A percentile compares a stretch with the other conserved stretches of the same genome.
phyloP scores from a whole-genome alignment of 2,888 invertebrate genomes.

The Tenthredo amoena region DNA sequence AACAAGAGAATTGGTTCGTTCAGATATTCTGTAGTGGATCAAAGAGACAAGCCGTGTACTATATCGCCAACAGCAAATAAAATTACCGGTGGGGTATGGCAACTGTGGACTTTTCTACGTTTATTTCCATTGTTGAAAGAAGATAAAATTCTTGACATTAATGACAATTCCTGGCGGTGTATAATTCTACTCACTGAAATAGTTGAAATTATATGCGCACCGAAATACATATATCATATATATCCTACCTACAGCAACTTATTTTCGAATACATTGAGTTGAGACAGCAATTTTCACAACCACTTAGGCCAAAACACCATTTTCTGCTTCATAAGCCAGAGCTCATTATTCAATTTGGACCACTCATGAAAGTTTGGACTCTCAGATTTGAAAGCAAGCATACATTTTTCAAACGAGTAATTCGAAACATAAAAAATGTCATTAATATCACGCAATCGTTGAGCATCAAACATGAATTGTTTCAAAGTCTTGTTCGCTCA shows the following conservation, averaged over 20 bases:
- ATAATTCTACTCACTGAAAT: conserved; percentile 10
- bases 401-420: conserved; percentile 54
- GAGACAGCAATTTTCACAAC: conserved; percentile 51
- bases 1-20: conserved; percentile 50
- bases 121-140: neutral
- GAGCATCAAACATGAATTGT: conserved; percentile 33
- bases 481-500: conserved; percentile 55
- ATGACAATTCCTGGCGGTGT: neutral
- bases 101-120: neutral
- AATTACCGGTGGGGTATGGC: conserved; percentile 25
- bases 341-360: conserved; percentile 58
- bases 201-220: conserved; percentile 11
- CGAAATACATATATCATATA: conserved; percentile 21
- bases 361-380: conserved; percentile 60
- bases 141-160: neutral
- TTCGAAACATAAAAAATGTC: conserved; percentile 50
- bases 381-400: conserved; percentile 52
- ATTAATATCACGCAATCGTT: conserved; percentile 51
- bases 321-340: conserved; percentile 55
- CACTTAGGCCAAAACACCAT: conserved; percentile 54
- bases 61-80: neutral
- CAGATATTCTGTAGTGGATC: conserved; percentile 48
- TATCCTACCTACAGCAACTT: conserved; percentile 10
- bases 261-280: conserved; percentile 57
- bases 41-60: conserved; percentile 52